Evolutionary conservation across 1,140 invertebrate species (phyloP).

Genomic region (Acyrthosiphon pisum): DNA sequence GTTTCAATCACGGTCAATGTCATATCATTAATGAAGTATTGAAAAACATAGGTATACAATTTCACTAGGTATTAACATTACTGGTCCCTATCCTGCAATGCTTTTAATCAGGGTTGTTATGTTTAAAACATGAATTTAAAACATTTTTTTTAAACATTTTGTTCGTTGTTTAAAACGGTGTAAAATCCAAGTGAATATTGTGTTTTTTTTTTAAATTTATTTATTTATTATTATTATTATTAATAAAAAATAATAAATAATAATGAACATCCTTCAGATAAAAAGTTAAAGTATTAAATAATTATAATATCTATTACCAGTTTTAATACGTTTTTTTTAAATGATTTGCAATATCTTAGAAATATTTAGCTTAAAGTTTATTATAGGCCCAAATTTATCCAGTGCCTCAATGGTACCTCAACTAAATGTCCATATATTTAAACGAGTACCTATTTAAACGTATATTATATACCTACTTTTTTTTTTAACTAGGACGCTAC

Average conservation of each 20-base stretch:
- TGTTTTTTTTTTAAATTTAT: no score
- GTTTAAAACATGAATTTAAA: no score
- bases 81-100: background rate
- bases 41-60: background rate
- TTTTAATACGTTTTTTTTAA: background rate
- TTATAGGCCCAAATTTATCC: background rate
- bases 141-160: no score
- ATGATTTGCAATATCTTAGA: background rate
- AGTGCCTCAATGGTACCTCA: background rate
- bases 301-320: no score
- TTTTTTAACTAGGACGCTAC: background rate
- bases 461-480: background rate
- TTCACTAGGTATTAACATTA: background rate
- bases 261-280: no score
- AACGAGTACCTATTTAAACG: background rate
- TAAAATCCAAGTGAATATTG: no score
- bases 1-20: conserved; percentile 17
- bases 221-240: no score
- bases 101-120: background rate
- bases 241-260: no score
- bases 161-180: no score
- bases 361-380: background rate
- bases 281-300: no score
- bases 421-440: background rate
- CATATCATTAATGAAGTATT: background rate